Evolutionary conservation across 35 echinoderm and acorn worm genomes (phyloP).

Genomic region (Holothuria glaberrima): DNA sequence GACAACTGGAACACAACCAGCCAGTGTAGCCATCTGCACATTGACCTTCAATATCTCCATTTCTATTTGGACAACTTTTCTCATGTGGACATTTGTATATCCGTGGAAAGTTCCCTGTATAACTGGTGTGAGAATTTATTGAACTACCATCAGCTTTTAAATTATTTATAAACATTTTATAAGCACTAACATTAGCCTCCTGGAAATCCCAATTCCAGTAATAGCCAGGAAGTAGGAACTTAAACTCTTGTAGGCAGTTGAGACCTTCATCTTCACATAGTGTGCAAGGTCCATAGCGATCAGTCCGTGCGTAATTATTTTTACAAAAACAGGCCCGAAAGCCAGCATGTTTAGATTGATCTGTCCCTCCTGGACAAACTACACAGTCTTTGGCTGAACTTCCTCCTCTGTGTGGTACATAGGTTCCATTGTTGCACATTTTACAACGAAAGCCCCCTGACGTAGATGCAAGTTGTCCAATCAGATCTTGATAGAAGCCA

Average conservation of each 20-base stretch:
- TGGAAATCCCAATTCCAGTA: conserved; percentile 47
- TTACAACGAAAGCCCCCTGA: too few species aligned
- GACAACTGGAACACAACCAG: conserved; percentile 45
- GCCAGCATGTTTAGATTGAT: too few species aligned
- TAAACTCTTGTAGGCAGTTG: conserved; percentile 42
- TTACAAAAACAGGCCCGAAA: conserved; percentile 57
- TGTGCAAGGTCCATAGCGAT: conserved; percentile 33
- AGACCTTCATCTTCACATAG: conserved; percentile 18
- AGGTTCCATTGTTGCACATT: too few species aligned
- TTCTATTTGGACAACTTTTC: background rate
- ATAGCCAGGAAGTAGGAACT: conserved; percentile 37
- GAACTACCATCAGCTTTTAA: background rate
- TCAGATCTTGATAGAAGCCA: too few species aligned
- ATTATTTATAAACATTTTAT: conserved; percentile 41
- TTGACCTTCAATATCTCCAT: conserved; percentile 1
- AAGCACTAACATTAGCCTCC: background rate
- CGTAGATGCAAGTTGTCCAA: too few species aligned
- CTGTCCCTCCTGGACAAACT: too few species aligned
- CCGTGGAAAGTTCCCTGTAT: background rate
- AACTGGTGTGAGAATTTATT: conserved; percentile 3
- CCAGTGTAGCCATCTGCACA: conserved; percentile 42
- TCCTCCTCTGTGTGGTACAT: too few species aligned
- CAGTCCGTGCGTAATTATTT: conserved; percentile 10
- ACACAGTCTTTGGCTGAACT: too few species aligned
- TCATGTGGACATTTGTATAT: background rate